Percentiles rank a stretch among this genome's conserved stretches.
Conservation (phyloP, 1,140 invertebrate genomes). For the Bemisia tabaci region DNA sequence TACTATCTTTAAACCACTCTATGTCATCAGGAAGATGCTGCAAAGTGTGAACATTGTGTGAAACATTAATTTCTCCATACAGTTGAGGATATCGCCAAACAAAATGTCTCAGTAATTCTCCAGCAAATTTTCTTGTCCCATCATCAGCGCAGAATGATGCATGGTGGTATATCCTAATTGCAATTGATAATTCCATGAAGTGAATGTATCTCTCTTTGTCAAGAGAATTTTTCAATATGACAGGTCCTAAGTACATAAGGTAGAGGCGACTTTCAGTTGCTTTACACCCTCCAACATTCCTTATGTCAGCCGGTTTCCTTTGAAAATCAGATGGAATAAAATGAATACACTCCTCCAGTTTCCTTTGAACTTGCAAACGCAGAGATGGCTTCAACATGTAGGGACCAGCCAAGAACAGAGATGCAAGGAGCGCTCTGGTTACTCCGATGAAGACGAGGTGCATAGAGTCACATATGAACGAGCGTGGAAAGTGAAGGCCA, state of each 20-base stretch:
- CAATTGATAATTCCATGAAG: slow-evolving; percentile 17
- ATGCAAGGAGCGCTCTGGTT: slow-evolving; percentile 8
- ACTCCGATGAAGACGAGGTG: slow-evolving; percentile 14
- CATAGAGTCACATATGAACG: slow-evolving; percentile 17
- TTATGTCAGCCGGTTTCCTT: slow-evolving; percentile 9
- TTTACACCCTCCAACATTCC: slow-evolving; percentile 15
- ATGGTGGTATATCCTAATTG: slow-evolving; percentile 13
- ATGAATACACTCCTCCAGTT: slow-evolving; percentile 2
- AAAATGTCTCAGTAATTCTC: neutral
- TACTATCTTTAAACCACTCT: neutral
- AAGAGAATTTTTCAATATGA: slow-evolving; percentile 14
- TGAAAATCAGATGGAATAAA: slow-evolving; percentile 18
- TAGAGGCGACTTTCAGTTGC: slow-evolving; percentile 18
- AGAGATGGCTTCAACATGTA: neutral
- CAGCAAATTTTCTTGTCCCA: neutral
- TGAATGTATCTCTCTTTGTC: slow-evolving; percentile 14
- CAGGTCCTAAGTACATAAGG: slow-evolving; percentile 16
- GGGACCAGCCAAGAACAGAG: slow-evolving; percentile 6
- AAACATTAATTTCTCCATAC: neutral
- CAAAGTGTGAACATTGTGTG: neutral
- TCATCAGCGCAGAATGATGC: slow-evolving; percentile 7
- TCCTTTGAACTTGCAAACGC: neutral
- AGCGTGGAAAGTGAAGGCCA: slow-evolving; percentile 14
- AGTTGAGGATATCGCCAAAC: neutral
- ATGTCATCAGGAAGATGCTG: neutral